A percentile compares a stretch with the other conserved stretches of the same genome.
phyloP scores from a whole-genome alignment of 2,797 vertebrate genomes.

The Danio aesculapii region DNA sequence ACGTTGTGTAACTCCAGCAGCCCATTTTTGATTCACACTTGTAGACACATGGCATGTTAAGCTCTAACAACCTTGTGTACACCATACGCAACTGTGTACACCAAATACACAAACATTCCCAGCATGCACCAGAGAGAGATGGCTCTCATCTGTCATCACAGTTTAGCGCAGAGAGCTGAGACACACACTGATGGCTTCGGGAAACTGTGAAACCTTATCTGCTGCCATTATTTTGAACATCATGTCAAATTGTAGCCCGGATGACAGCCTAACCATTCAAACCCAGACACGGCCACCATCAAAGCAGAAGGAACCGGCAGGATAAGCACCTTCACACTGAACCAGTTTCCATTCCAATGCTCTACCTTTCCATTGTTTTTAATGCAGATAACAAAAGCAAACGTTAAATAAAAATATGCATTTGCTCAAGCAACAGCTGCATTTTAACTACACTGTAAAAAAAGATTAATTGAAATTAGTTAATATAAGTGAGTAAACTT shows the following conservation, averaged over 20 bases:
- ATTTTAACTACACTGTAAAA: too few species aligned
- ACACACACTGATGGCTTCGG: conserved; percentile 33
- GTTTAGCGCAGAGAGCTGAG: conserved; percentile 11
- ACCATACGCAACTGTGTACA: background rate
- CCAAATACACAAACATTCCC: conserved; percentile 5
- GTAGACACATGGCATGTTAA: background rate
- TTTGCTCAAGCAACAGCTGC: too few species aligned
- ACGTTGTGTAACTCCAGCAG: background rate
- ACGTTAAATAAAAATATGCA: too few species aligned
- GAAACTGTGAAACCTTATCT: conserved; percentile 55
- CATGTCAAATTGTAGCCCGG: conserved; percentile 53
- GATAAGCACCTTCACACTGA: background rate
- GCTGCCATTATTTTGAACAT: conserved; percentile 54
- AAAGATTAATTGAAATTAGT: too few species aligned
- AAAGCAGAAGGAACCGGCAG: background rate
- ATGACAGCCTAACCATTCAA: conserved; percentile 54
- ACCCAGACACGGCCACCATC: conserved; percentile 24
- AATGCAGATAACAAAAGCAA: too few species aligned
- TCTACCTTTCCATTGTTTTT: too few species aligned
- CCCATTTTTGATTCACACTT: background rate
- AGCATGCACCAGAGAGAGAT: conserved; percentile 6
- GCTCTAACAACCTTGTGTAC: background rate
- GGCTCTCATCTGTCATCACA: conserved; percentile 1
- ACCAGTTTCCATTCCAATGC: too few species aligned
- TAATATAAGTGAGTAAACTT: too few species aligned